phyloP scores from a whole-genome alignment of 2,888 invertebrate species.

The Eustalomyia histrio region DNA sequence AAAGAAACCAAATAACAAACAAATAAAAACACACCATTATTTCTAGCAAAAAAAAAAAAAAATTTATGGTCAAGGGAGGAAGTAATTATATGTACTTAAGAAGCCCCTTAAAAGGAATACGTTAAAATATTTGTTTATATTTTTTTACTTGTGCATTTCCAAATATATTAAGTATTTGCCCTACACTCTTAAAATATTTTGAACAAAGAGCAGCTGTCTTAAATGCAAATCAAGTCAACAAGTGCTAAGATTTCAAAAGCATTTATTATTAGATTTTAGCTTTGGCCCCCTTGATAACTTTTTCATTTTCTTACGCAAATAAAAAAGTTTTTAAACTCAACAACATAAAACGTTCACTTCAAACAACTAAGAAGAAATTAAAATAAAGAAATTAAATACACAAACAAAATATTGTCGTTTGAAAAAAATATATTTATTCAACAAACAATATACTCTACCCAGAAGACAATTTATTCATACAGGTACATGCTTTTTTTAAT shows the following conservation, averaged over 20 bases:
- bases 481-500: too few species aligned
- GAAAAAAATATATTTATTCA: slow-evolving; percentile 21
- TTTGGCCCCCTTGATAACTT: slow-evolving; percentile 41
- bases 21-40: too few species aligned
- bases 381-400: slow-evolving; percentile 34
- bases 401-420: slow-evolving; percentile 16
- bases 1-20: too few species aligned
- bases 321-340: slow-evolving; percentile 31
- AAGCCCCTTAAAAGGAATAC: too few species aligned
- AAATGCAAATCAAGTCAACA: slow-evolving; percentile 59
- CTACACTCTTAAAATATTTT: slow-evolving; percentile 11
- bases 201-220: slow-evolving; percentile 20
- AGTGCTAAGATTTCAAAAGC: slow-evolving; percentile 36
- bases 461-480: too few species aligned
- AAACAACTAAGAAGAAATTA: slow-evolving; percentile 8
- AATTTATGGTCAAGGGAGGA: too few species aligned
- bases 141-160: not conserved
- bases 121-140: not conserved
- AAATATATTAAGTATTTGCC: slow-evolving; percentile 15
- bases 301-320: not conserved
- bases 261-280: slow-evolving; percentile 49
- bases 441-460: not conserved
- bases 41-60: too few species aligned
- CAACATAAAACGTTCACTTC: slow-evolving; percentile 22
- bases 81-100: too few species aligned